Base-by-base conservation (phyloP, 2,797 vertebrate genomes). In the Aeoliscus strigatus region DNA sequence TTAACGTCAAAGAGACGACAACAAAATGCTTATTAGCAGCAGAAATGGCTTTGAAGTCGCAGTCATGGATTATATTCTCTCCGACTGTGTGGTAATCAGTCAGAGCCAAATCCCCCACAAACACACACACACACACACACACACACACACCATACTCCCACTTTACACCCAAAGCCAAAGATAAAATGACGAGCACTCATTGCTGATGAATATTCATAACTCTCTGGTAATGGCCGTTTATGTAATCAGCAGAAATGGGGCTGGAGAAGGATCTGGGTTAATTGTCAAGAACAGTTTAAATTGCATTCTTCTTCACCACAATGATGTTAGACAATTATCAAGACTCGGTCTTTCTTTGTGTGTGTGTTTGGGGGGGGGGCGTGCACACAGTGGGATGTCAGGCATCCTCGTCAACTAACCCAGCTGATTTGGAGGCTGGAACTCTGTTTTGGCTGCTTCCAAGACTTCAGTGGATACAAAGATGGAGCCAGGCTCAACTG, bases 211-310 rank as follows among this genome's bases (percentile, higher is more conserved):
- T 84, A 82, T 82, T 75, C 73, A 81, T 73, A 60, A 67, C 61
- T 70, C 55, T 39, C 27, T 70, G 59, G 57, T 80, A 79, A 81
- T 77, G 73, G 60, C 55, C 57, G 30, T 80, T 79, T 77, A 77
- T 80, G 70, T 73, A 81, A 81, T 81, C 76, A 81, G 64, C 45
- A 60, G 63, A 74, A 71, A 82, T 70, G 73, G 49, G 59, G 65
- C 50, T 73, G 73, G 57, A 73, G 74, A 81, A 75, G 74, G 75
- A 84, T 76, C 66, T 63, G 70, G 76, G 75, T 82, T 82, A 79
- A 82, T 82, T 80, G 82, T 79, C 73, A 77, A 75, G 71, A 80
- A 61, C 71, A 71, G 57, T 71, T 82, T 79, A 76, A 82, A 81
- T 81, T 80, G 78, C 66, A 63, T 81, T 82, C 77, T 75, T 75